Evolutionary conservation across 1,140 invertebrate genomes (phyloP), one percentile per base, ranked within the genome.

Genomic region (Dysdera silvatica): DNA sequence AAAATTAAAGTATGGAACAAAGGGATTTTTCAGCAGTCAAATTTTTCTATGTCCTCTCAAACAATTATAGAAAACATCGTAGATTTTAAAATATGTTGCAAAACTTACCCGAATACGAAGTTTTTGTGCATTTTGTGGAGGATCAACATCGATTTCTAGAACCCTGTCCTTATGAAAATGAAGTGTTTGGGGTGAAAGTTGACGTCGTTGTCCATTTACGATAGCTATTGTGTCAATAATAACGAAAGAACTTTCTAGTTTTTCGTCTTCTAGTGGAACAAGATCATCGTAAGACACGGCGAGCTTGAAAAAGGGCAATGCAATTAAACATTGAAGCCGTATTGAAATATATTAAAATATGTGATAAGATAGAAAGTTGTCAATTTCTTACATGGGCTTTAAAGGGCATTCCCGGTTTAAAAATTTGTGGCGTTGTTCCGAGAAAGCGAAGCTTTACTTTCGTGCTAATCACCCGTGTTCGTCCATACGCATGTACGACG

Each of bases 351-450:
- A n/a, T n/a, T n/a, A n/a, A n/a, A n/a, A n/a, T n/a, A n/a, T n/a
- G n/a, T n/a, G n/a, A n/a, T n/a, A n/a, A n/a, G n/a, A n/a, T n/a
- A n/a, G n/a, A n/a, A n/a, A n/a, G n/a, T n/a, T 71, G 63, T n/a
- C n/a, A n/a, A n/a, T n/a, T n/a, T n/a, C 79, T 76, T 71, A 83
- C 80, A 66, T 80, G 73, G 23, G 74, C 69, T 26, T 75, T 74
- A 61, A 82, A 76, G 1, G 77, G 74, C 69, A 81, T 78, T 59
- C 79, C 78, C 4, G 83, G 82, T 70, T 80, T 82, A 68, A 84
- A 85, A 29, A 80, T 73, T 40, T 78, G 69, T 2, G 81, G 77
- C 40, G 70, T 71, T 31, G 75, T 71, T 24, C 81, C 81, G 3
- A 84, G 71, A 71, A 84, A 83, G 29, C 74, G 71, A 4, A 85